These are phyloP conservation scores for Diglossa cyanea DNA, from an alignment of 2,797 vertebrate species.

Conservation along the genomic window DNA sequence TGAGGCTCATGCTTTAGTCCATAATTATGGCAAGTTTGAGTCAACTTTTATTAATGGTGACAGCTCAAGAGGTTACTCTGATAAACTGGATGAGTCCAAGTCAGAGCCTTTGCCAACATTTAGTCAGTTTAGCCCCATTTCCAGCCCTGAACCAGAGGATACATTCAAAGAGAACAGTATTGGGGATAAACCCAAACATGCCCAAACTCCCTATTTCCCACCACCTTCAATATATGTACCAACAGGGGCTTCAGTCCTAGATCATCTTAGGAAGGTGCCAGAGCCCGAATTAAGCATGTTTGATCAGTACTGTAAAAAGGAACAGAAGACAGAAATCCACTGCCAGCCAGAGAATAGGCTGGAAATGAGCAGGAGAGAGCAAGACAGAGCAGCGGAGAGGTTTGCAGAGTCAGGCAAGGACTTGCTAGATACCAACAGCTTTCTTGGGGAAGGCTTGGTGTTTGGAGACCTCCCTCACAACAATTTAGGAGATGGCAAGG, in stretches of 20 bases:
- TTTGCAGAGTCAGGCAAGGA: constrained; percentile 63
- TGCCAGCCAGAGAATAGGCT: constrained; percentile 44
- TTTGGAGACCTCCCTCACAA: constrained; percentile 70
- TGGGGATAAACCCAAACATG: constrained; percentile 76
- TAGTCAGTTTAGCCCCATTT: constrained; percentile 90
- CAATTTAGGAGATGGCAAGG: constrained; percentile 71
- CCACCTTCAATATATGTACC: constrained; percentile 75
- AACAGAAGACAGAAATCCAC: constrained; percentile 75
- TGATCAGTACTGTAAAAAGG: constrained; percentile 82
- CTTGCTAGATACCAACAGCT: constrained; percentile 65
- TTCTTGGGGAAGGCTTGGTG: constrained; percentile 69
- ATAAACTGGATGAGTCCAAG: constrained; percentile 80
- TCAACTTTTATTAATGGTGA: constrained; percentile 87
- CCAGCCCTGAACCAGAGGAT: constrained; percentile 89
- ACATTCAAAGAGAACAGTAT: constrained; percentile 75
- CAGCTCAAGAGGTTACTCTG: constrained; percentile 76
- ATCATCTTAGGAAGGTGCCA: constrained; percentile 75
- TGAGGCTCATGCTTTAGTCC: constrained; percentile 72
- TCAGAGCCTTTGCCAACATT: constrained; percentile 82
- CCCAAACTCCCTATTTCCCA: constrained; percentile 80
- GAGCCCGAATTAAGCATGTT: constrained; percentile 82
- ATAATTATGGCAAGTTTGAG: constrained; percentile 84
- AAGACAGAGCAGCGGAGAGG: constrained; percentile 50
- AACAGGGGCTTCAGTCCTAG: constrained; percentile 75
- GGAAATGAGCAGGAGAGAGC: constrained; percentile 64